A percentile compares a stretch with the other conserved stretches of the same genome.
phyloP scores from a whole-genome alignment of 2,797 vertebrate genomes.

The Pristis pectinata region DNA sequence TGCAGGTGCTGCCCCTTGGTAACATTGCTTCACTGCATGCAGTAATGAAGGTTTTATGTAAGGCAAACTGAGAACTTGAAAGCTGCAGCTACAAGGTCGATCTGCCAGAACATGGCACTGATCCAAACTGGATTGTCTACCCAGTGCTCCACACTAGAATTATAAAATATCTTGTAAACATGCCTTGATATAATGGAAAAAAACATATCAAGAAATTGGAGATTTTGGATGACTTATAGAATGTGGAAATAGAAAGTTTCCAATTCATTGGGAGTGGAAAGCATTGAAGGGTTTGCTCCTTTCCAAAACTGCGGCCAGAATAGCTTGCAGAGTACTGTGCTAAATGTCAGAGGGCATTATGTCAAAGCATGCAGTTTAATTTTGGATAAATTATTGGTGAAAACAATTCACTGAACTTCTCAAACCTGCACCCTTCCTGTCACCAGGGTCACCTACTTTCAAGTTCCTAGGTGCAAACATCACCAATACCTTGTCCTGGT shows the following conservation, averaged over 20 bases:
- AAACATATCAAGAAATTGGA: not conserved
- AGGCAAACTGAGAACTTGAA: not conserved
- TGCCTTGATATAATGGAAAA: not conserved
- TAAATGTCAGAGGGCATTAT: not conserved
- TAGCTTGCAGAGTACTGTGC: not conserved
- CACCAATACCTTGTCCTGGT: too few species aligned
- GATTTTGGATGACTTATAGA: not conserved
- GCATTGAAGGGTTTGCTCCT: not conserved
- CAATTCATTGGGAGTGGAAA: not conserved
- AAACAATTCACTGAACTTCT: not conserved
- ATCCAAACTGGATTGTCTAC: not conserved
- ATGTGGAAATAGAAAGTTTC: not conserved
- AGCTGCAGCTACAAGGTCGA: not conserved
- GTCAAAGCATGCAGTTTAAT: not conserved
- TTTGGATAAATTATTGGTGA: not conserved
- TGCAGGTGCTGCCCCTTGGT: not conserved
- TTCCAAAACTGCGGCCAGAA: not conserved
- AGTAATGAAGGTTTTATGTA: not conserved
- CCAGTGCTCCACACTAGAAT: not conserved
- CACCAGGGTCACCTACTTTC: not conserved
- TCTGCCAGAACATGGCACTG: not conserved
- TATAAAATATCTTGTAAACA: not conserved
- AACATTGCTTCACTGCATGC: not conserved
- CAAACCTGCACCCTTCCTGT: not conserved
- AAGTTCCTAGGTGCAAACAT: too few species aligned